Evolutionary conservation across 2,797 vertebrate genomes (phyloP), one percentile per base, ranked within the genome.

Genomic region (Poeciliopsis turneri): DNA sequence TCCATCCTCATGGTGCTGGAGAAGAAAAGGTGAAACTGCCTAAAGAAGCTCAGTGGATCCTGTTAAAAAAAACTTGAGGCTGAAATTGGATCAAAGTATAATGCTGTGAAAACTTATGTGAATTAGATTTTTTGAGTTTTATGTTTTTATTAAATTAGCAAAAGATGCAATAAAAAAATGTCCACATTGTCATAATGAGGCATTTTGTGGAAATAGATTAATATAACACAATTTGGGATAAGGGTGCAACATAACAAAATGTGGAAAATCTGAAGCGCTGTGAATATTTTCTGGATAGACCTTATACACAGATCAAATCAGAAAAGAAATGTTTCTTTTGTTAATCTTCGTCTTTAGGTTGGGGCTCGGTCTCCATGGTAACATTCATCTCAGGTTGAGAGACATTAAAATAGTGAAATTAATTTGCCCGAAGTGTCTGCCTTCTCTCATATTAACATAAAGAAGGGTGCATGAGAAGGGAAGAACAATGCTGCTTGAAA

Each of bases 301-400:
- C 20, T 25, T 18, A 68, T 41, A 12, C 20, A 41, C 20, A 41
- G 36, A 68, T 66, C 4, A 7, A 39, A 66, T 41, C 36, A n/a
- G 12, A 69, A 41, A 25, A 23, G 20, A 51, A 46, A 81, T 78
- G 61, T 82, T 73, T 81, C 28, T 79, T 51, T 57, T 78, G 77
- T 71, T 84, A 82, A 78, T 86, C 47, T 59, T 8, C 47, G 78
- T 80, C 66, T 87, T 89, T 85, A 79, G 47, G 76, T 87, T 46
- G 78, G 69, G 75, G 89, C 80, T 90, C 84, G 75, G 84, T 92
- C 79, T 55, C 83, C 86, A 81, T 86, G 86, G 87, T 84, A 83
- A 87, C 78, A 81, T 82, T 80, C 70, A 66, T 84, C 78, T 76
- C 75, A 16, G 28, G 70, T 70, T 87, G 86, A 90, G 73, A 91